Conservation (phyloP, 2,797 vertebrate genomes). For the Sebastes taczanowskii region DNA sequence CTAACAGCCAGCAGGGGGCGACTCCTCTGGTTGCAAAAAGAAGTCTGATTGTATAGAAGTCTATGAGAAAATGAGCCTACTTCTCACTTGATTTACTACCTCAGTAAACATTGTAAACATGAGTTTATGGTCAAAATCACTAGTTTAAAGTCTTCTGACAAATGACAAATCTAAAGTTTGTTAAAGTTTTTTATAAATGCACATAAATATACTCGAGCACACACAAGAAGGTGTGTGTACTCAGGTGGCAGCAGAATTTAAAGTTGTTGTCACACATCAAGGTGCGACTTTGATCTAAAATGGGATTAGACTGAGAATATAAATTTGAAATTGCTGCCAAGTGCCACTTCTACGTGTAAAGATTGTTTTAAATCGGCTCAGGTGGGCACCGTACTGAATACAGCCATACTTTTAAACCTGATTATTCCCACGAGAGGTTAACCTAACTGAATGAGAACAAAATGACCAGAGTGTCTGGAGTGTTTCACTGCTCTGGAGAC, state of each 20-base stretch:
- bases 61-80: no score
- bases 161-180: no score
- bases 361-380: neutral
- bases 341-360: neutral
- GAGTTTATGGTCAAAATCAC: no score
- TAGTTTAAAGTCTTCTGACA: no score
- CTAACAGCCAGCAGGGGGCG: no score
- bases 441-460: neutral
- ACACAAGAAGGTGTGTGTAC: neutral
- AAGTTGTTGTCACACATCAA: neutral
- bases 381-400: neutral
- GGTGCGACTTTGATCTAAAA: no score
- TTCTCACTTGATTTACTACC: no score
- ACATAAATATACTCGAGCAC: neutral
- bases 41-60: no score
- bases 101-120: no score
- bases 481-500: neutral
- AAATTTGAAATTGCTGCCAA: neutral
- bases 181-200: no score
- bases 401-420: neutral
- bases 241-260: neutral
- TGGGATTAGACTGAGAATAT: neutral
- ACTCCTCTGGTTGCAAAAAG: no score
- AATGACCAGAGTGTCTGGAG: neutral
- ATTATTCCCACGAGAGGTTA: neutral